Evolutionary conservation across 2,113 vertebrate genomes (phyloP).

Genomic region (Himantopus leucocephalus): DNA sequence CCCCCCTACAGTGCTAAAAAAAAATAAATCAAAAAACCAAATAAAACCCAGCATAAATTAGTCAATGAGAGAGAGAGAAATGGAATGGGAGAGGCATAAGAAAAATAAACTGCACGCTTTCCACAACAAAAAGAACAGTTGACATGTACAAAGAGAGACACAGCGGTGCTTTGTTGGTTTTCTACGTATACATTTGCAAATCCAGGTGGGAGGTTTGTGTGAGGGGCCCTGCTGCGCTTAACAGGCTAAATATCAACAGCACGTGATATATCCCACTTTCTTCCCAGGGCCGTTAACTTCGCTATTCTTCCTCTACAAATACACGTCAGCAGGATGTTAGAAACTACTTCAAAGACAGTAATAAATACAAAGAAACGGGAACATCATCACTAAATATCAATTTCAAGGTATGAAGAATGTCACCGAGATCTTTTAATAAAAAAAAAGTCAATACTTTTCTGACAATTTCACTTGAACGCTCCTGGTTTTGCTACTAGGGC

Average conservation of each 20-base stretch:
- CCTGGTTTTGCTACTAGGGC: conserved; percentile 20
- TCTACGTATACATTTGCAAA: background rate
- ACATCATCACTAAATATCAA: conserved; percentile 19
- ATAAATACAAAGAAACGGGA: conserved; percentile 49
- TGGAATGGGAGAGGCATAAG: conserved; percentile 43
- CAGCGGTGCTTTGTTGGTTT: background rate
- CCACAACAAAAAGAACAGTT: conserved; percentile 4
- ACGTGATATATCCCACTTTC: background rate
- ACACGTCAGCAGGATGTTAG: conserved; percentile 41
- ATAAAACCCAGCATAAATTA: conserved; percentile 60
- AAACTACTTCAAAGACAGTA: conserved; percentile 15
- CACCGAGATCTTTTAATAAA: conserved; percentile 23
- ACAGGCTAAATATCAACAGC: conserved; percentile 1
- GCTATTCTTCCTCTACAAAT: conserved; percentile 5
- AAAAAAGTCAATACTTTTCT: conserved; percentile 42
- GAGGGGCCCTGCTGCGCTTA: background rate
- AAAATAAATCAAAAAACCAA: background rate
- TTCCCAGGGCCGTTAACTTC: background rate
- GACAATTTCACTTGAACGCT: conserved; percentile 1
- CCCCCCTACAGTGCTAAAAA: conserved; percentile 9
- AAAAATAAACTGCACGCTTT: conserved; percentile 37
- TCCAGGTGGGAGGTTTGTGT: background rate
- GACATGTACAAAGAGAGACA: background rate
- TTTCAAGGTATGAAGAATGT: conserved; percentile 37
- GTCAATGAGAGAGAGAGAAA: conserved; percentile 57